Base-by-base conservation (phyloP, 1,140 invertebrate species). In the Portunus trituberculatus region DNA sequence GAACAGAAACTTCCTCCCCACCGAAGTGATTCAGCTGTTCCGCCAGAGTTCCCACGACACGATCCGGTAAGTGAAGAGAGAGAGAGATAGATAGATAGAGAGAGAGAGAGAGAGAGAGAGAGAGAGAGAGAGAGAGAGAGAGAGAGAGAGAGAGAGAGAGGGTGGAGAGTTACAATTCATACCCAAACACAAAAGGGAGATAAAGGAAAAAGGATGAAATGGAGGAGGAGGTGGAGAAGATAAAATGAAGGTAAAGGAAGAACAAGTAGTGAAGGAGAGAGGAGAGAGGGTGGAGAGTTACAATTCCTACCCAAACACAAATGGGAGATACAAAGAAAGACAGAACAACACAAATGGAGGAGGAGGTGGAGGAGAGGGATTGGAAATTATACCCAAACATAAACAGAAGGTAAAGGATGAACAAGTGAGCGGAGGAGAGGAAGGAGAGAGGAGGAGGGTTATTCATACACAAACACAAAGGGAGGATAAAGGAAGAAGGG, bases 1-100 rank as follows among this genome's bases (percentile, higher is more conserved):
- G 97, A 99, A 99, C 97, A 97, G 98, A 86, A 98, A 99, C 96
- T 98, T 98, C 96, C 97, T 98, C 76, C 98, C 98, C 4, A 98
- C 98, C 0, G 98, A 98, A 97, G 97, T 98, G 0, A 98, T 98
- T 86, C 98, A 98, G 96, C 97, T 99, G 16, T 97, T 98, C 96
- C 97, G 98, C 52, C 98, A 98, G 95, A 98, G 98, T 93, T 98
- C 97, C 96, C 98, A 97, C 96, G 98, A 98, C 94, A 98, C 98
- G 95, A 98, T 99, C 59, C 82, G 94, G 96, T 96, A 48, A 96
- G 96, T 88, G 28, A 14, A 32, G 39, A n/a, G n/a, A n/a, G n/a
- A n/a, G n/a, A n/a, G n/a, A n/a, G n/a, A n/a, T n/a, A n/a, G n/a
- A n/a, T n/a, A n/a, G n/a, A n/a, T 28, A 46, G 39, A 14, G 39